Conservation (phyloP, 2,113 vertebrate genomes). For the Pontoporia blainvillei region DNA sequence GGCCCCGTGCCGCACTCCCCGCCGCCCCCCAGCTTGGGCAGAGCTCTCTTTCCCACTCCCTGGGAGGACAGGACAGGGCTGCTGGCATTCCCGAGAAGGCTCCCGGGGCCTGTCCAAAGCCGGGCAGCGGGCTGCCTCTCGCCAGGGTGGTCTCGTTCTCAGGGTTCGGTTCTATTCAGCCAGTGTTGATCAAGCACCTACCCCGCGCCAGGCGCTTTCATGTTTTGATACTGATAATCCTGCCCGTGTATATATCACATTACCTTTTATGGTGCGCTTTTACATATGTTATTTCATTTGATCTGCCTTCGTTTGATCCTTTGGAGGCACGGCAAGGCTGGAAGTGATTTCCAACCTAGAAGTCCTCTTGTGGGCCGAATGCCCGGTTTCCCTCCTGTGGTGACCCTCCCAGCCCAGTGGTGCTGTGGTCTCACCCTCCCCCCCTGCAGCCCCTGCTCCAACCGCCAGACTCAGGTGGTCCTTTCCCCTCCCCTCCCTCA, state of each 20-base stretch:
- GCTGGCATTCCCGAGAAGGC: rapidly evolving
- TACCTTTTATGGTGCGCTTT: background rate
- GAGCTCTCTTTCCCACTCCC: no score
- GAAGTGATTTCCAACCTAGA: background rate
- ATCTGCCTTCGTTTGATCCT: background rate
- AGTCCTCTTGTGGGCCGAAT: rapidly evolving
- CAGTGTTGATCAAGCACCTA: background rate
- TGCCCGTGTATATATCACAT: rapidly evolving
- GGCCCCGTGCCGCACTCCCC: rapidly evolving
- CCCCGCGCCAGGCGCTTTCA: rapidly evolving
- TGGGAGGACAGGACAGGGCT: rapidly evolving
- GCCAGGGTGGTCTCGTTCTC: background rate
- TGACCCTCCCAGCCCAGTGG: rapidly evolving
- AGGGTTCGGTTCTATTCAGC: background rate
- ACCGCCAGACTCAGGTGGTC: background rate
- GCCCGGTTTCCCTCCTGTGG: background rate
- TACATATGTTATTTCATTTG: background rate
- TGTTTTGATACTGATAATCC: no score
- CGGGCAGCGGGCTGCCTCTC: background rate
- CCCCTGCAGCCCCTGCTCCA: background rate
- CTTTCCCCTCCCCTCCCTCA: no score
- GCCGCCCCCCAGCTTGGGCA: background rate
- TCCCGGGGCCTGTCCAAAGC: background rate
- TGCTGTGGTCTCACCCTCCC: background rate
- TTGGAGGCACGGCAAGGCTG: background rate